Percentiles rank a stretch among this genome's conserved stretches.
Conservation (phyloP, 2,113 vertebrate species). For the Chlamydotis undulata region DNA sequence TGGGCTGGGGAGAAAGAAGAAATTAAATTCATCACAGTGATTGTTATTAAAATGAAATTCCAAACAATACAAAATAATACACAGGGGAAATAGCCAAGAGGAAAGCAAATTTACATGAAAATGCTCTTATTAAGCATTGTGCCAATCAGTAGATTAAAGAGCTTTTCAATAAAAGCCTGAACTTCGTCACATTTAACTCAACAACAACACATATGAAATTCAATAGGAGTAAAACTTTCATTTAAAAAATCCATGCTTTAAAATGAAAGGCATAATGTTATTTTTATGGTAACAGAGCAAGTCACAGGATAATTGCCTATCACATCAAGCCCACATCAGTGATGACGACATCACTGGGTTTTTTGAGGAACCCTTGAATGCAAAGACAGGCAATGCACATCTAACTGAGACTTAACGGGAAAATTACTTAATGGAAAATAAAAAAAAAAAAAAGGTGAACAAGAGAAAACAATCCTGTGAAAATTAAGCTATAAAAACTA, state of each 20-base stretch:
- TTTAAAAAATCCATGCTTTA: neutral
- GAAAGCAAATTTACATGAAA: neutral
- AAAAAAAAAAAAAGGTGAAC: neutral
- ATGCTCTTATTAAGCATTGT: neutral
- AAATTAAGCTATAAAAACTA: neutral
- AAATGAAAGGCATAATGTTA: neutral
- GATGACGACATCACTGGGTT: neutral
- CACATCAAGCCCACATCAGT: neutral
- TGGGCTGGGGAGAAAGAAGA: neutral
- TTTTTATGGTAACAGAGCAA: neutral
- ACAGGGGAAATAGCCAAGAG: neutral
- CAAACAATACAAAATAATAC: constrained; percentile 1
- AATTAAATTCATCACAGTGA: constrained; percentile 6
- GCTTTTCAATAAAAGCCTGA: neutral
- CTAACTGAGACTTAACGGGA: neutral
- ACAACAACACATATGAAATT: neutral
- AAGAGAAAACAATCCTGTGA: neutral
- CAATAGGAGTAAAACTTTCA: neutral
- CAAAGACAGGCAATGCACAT: neutral
- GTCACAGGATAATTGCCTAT: neutral
- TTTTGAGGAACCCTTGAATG: neutral
- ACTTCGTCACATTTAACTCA: neutral
- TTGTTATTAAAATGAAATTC: constrained; percentile 16
- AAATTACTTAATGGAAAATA: neutral
- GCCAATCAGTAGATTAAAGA: neutral